These are phyloP conservation scores for Heliconius cydno DNA, from an alignment of 2,888 invertebrate genomes.

Conservation along the genomic window DNA sequence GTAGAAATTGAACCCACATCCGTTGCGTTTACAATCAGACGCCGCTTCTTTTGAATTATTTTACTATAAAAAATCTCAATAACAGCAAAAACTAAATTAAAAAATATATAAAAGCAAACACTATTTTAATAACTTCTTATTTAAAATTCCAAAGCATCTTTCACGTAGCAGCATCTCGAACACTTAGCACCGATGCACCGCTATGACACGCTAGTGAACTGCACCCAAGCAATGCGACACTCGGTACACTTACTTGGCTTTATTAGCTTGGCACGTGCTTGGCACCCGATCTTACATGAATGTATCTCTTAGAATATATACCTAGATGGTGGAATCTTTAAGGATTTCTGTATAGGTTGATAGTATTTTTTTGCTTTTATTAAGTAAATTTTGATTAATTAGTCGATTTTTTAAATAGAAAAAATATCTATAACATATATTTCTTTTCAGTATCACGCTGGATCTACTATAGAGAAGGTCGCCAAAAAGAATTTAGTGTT, in stretches of 20 bases:
- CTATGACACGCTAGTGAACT: conserved; percentile 30
- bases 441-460: too few species aligned
- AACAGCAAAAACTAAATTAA: not conserved
- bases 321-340: not conserved
- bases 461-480: too few species aligned
- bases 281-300: conserved; percentile 27
- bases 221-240: conserved; percentile 31
- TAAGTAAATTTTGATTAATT: too few species aligned
- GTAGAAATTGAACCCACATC: too few species aligned
- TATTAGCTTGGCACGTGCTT: conserved; percentile 40
- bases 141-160: not conserved
- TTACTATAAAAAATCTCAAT: too few species aligned
- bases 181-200: conserved; percentile 30
- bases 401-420: too few species aligned
- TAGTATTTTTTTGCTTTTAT: not conserved
- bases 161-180: conserved; percentile 28
- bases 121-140: not conserved
- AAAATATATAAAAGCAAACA: not conserved
- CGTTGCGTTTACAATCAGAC: too few species aligned
- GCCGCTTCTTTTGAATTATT: too few species aligned
- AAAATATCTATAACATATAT: too few species aligned
- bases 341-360: not conserved
- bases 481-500: too few species aligned
- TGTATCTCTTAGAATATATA: not conserved
- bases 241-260: conserved; percentile 33